Conservation (phyloP, 2,113 vertebrate species). For the Anhinga anhinga region DNA sequence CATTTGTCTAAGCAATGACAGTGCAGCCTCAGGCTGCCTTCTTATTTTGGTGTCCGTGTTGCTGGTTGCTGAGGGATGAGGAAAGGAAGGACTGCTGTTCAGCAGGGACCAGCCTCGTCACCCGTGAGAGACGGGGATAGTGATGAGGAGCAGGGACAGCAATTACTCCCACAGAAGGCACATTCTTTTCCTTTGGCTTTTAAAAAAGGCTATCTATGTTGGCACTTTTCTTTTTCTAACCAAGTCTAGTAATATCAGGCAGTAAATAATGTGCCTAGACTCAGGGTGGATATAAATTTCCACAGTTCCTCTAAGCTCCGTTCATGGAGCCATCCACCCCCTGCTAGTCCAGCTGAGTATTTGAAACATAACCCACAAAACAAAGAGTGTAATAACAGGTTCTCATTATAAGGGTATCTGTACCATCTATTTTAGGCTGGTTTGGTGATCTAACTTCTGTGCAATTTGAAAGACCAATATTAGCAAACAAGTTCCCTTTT, state of each 20-base stretch:
- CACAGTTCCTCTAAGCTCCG: neutral
- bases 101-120: neutral
- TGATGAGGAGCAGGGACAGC: rapidly evolving
- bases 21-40: neutral
- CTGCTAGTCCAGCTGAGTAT: neutral
- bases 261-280: neutral
- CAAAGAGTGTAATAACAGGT: neutral
- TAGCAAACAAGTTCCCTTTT: neutral
- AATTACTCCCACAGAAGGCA: neutral
- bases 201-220: neutral
- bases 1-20: neutral
- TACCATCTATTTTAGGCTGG: neutral
- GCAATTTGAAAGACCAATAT: neutral
- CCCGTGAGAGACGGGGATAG: neutral
- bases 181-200: neutral
- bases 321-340: neutral
- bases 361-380: neutral
- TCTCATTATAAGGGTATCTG: neutral
- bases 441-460: neutral
- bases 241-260: neutral
- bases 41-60: neutral
- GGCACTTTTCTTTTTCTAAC: neutral
- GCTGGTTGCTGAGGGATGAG: neutral
- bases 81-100: neutral
- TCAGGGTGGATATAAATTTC: neutral